Evolutionary conservation across 2,113 vertebrate genomes (phyloP), one percentile per base, ranked within the genome.

Genomic region (Fregata magnificens): DNA sequence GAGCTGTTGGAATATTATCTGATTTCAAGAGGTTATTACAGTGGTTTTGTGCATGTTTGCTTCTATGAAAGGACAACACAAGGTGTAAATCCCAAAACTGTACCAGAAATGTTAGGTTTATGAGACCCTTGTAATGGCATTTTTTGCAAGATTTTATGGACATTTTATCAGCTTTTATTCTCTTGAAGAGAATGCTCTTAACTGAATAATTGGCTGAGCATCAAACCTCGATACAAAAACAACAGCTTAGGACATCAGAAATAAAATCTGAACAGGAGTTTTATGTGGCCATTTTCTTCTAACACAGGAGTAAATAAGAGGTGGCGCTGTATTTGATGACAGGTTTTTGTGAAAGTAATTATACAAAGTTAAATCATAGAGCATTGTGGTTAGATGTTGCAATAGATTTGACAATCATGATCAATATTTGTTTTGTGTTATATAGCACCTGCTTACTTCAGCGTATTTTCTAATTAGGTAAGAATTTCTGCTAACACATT

Each of bases 1-100:
- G 97, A 98, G 97, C 96, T 97, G 94, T 85, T 97, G 97, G 98
- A 96, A 96, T 95, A 97, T 97, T 98, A 97, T 98, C 98, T 98
- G 97, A 97, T 98, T 97, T 95, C 86, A 91, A 97, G 97, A 96
- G 97, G 95, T 98, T 98, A 97, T 97, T 98, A 78, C 90, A 88
- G 94, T 97, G 96, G 82, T 92, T 97, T 93, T 96, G 93, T 95
- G 61, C 67, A 10, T 86, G 82, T 96, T 97, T 97, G 94, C 94
- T 91, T 97, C 98, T 95, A 86, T 94, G 90, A 96, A 97, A 91
- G 95, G 92, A 97, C 94, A 96, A 93, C 94, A 86, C 63, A 95
- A 96, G 90, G 96, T 98, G 88, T 98, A 98, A 98, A 98, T 98
- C 88, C 94, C 87, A 49, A 93, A 98, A 95, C 84, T 96, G 70